Percentiles rank a stretch among this genome's conserved stretches.
These are phyloP conservation scores for Numida meleagris DNA, from an alignment of 2,113 vertebrate genomes.

Conservation along the genomic window DNA sequence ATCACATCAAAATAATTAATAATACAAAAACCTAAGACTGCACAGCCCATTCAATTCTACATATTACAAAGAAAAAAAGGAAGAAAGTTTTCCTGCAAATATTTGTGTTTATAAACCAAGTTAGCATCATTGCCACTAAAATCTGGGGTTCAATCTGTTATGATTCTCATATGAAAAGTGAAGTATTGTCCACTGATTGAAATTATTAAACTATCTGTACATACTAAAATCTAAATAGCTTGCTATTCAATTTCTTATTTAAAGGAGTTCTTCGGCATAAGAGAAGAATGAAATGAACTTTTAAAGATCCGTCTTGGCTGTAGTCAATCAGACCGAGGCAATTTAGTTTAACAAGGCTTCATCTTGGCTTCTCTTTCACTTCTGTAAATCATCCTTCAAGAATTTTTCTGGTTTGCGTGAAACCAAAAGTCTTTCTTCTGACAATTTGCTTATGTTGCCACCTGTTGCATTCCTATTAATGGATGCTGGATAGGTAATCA, in stretches of 20 bases:
- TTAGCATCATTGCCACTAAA: not conserved
- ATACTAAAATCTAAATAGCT: constrained; percentile 6
- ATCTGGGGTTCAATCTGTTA: not conserved
- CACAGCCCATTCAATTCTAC: not conserved
- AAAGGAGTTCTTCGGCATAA: constrained; percentile 39
- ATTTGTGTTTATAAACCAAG: not conserved
- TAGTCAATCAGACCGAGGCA: constrained; percentile 27
- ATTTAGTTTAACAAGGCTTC: constrained; percentile 59
- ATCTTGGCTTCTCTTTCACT: constrained; percentile 30
- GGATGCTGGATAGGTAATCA: not conserved
- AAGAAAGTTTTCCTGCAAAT: not conserved
- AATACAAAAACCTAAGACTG: not conserved
- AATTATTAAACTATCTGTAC: not conserved
- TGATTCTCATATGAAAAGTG: not conserved
- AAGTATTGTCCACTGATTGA: not conserved
- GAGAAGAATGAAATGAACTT: constrained; percentile 45
- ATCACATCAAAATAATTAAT: not conserved
- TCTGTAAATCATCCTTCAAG: constrained; percentile 19
- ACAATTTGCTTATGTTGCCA: not conserved
- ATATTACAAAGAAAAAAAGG: too few species aligned
- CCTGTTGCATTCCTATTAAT: not conserved
- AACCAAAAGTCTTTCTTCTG: not conserved
- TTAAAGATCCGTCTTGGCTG: constrained; percentile 31
- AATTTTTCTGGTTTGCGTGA: not conserved
- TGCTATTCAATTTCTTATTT: constrained; percentile 24